Evolutionary conservation across 2,888 invertebrate genomes (phyloP).

Genomic region (Leptodirus hochenwartii): DNA sequence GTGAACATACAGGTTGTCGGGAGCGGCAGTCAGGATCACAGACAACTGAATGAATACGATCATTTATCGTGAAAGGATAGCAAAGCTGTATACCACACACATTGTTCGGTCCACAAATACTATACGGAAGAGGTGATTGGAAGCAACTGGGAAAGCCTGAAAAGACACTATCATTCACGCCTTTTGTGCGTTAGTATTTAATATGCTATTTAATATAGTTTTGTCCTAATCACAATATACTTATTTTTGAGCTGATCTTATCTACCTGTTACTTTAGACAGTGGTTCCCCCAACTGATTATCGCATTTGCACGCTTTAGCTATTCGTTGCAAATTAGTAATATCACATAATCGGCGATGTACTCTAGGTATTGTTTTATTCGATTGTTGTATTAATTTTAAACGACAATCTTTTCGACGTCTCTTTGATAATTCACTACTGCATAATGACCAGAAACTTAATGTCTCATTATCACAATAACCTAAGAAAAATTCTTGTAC

Average conservation of each 20-base stretch:
- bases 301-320: slow-evolving; percentile 20
- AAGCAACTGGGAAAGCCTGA: slow-evolving; percentile 29
- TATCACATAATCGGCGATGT: slow-evolving; percentile 28
- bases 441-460: slow-evolving; percentile 27
- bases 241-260: too few relatives aligned
- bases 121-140: slow-evolving; percentile 22
- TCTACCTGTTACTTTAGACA: slow-evolving; percentile 24
- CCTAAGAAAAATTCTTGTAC: slow-evolving; percentile 26
- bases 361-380: slow-evolving; percentile 21
- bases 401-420: slow-evolving; percentile 21
- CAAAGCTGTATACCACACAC: slow-evolving; percentile 25
- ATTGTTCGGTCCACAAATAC: slow-evolving; percentile 24
- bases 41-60: slow-evolving; percentile 21
- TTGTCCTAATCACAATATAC: too few relatives aligned
- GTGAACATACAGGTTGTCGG: slow-evolving; percentile 25
- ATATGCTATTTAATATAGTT: too few relatives aligned
- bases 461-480: slow-evolving; percentile 23
- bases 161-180: too few relatives aligned
- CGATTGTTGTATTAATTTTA: slow-evolving; percentile 22
- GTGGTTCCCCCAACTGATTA: slow-evolving; percentile 18
- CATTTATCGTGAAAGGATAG: slow-evolving; percentile 18
- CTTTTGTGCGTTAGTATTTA: too few relatives aligned
- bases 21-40: slow-evolving; percentile 24
- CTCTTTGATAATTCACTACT: slow-evolving; percentile 19
- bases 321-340: slow-evolving; percentile 20